Conservation (phyloP, 2,113 vertebrate species). For the Nothoprocta perdicaria region DNA sequence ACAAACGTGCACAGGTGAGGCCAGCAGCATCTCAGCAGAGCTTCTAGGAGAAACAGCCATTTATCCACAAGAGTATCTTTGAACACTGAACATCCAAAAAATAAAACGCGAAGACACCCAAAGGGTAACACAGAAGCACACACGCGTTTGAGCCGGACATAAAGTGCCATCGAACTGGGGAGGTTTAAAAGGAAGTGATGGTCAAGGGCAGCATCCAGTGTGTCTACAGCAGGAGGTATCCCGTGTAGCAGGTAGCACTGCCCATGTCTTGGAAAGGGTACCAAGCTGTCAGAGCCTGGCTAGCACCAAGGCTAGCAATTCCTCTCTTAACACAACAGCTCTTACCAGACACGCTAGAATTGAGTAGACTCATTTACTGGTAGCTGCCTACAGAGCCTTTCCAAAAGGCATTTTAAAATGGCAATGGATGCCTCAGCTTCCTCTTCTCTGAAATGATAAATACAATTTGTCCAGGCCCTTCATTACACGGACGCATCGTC, state of each 20-base stretch:
- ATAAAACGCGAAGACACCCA: background rate
- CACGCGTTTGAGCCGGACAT: background rate
- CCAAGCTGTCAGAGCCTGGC: background rate
- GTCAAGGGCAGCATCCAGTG: background rate
- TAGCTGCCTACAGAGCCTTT: constrained; percentile 54
- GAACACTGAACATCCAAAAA: background rate
- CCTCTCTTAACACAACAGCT: constrained; percentile 7
- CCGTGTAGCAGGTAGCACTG: constrained; percentile 1
- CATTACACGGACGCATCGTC: background rate
- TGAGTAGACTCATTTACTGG: constrained; percentile 30
- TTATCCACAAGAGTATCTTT: constrained; percentile 14
- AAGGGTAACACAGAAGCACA: background rate
- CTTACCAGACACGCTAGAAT: background rate
- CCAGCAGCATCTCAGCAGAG: background rate
- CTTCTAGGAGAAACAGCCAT: background rate
- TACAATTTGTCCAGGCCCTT: constrained; percentile 14
- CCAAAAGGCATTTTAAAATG: constrained; percentile 51
- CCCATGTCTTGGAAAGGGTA: background rate
- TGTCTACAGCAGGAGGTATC: background rate
- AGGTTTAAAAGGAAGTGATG: background rate
- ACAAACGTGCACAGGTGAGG: constrained; percentile 12
- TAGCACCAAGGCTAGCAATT: background rate
- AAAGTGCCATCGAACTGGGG: background rate
- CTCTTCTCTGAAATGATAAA: constrained; percentile 22
- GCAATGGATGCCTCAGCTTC: constrained; percentile 47